Conservation (phyloP, 2,797 vertebrate genomes). For the Euphonia xanthogaster region DNA sequence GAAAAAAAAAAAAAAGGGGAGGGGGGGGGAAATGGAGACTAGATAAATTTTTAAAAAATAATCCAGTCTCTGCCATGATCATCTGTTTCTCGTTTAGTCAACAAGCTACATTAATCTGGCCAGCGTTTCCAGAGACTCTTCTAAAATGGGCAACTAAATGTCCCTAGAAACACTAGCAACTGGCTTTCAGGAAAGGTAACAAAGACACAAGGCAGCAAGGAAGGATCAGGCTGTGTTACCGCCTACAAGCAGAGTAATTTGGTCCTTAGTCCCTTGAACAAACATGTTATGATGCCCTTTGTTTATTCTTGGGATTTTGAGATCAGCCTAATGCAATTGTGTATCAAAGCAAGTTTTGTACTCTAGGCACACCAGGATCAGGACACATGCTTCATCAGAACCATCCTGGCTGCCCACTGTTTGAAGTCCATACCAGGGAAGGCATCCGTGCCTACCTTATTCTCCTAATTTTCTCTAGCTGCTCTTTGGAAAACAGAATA, state of each 20-base stretch:
- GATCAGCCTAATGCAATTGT: neutral
- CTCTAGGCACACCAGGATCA: fast-evolving
- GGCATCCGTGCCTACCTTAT: neutral
- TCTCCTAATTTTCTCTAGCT: neutral
- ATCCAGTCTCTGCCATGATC: neutral
- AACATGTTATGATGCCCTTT: neutral
- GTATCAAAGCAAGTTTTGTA: conserved; percentile 10
- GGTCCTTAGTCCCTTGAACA: neutral
- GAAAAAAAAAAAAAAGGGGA: too few relatives aligned
- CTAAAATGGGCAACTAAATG: neutral
- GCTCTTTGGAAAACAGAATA: neutral
- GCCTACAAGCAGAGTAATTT: neutral
- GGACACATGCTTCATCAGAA: neutral
- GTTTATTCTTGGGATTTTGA: neutral
- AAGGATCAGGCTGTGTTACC: neutral
- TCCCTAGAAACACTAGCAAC: neutral
- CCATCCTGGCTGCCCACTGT: neutral
- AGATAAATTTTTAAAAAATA: neutral
- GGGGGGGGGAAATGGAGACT: neutral
- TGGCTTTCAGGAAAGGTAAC: neutral
- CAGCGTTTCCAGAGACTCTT: neutral
- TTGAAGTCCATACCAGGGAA: neutral
- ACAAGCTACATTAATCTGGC: neutral
- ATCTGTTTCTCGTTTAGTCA: neutral
- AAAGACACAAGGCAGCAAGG: neutral